Conservation (phyloP, 2,113 vertebrate genomes). For the Pseudorectes ferrugineus region DNA sequence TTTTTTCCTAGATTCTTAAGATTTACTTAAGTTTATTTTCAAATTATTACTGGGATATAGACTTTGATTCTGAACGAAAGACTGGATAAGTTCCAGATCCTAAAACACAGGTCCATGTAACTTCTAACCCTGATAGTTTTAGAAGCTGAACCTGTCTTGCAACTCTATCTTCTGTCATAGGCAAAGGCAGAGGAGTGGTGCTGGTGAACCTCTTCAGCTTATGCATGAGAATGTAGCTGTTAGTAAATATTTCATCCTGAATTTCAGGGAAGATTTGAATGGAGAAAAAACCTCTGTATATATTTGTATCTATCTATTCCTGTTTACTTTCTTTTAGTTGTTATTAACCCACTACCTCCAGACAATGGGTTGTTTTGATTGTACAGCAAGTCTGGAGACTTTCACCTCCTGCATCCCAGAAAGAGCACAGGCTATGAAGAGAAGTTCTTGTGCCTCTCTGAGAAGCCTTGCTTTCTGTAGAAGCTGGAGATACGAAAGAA, state of each 20-base stretch:
- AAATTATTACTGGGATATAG: not conserved
- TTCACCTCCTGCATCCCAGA: not conserved
- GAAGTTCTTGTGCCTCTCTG: not conserved
- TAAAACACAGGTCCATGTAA: not conserved
- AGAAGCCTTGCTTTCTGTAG: not conserved
- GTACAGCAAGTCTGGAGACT: not conserved
- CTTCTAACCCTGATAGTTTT: not conserved
- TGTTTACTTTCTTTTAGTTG: not conserved
- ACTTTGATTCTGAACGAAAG: not conserved
- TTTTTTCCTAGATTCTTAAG: not conserved
- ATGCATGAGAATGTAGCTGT: not conserved
- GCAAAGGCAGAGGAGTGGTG: not conserved
- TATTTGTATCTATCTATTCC: not conserved
- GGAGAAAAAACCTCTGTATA: not conserved
- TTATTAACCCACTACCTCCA: not conserved
- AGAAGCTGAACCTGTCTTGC: not conserved
- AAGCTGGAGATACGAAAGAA: not conserved
- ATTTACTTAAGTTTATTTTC: not conserved
- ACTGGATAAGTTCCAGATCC: not conserved
- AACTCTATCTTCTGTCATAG: not conserved
- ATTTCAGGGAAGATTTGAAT: not conserved
- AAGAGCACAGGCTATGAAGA: not conserved
- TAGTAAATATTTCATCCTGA: not conserved
- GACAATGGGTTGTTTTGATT: not conserved
- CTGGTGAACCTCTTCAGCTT: not conserved